These are phyloP conservation scores for Montipora sp. DNA, from an alignment of 64 coral and sea anemone genomes.

Conservation along the genomic window DNA sequence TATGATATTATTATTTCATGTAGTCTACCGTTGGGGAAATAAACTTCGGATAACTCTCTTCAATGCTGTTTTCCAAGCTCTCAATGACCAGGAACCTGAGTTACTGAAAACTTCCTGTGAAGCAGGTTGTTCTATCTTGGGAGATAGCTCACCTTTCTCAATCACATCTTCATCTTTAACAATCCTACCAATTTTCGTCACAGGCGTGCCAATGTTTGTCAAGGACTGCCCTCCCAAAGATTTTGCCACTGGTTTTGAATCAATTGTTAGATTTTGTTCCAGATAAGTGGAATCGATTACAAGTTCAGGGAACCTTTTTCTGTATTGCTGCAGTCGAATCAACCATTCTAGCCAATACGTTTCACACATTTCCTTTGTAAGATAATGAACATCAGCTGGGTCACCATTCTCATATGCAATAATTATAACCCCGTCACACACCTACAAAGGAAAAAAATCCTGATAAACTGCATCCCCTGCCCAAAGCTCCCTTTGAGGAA, in stretches of 20 bases:
- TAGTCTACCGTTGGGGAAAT: not conserved
- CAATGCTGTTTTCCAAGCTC: conserved; percentile 7
- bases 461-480: no score
- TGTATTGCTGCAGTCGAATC: conserved; percentile 54
- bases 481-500: no score
- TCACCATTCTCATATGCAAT: conserved; percentile 79
- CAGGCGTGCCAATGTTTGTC: not conserved
- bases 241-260: not conserved
- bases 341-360: conserved; percentile 61
- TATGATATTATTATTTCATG: not conserved
- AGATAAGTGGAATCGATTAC: not conserved
- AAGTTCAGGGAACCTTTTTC: conserved; percentile 19
- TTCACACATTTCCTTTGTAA: conserved; percentile 53
- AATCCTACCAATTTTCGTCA: not conserved
- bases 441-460: not conserved
- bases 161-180: conserved; percentile 32
- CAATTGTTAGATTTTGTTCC: not conserved
- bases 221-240: not conserved
- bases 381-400: conserved; percentile 60
- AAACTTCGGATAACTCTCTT: not conserved
- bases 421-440: conserved; percentile 58
- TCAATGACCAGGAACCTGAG: not conserved
- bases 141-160: not conserved
- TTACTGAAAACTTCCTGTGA: not conserved
- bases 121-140: not conserved